These are phyloP conservation scores for Colinus virginianus DNA, from an alignment of 2,113 vertebrate genomes.

Conservation along the genomic window DNA sequence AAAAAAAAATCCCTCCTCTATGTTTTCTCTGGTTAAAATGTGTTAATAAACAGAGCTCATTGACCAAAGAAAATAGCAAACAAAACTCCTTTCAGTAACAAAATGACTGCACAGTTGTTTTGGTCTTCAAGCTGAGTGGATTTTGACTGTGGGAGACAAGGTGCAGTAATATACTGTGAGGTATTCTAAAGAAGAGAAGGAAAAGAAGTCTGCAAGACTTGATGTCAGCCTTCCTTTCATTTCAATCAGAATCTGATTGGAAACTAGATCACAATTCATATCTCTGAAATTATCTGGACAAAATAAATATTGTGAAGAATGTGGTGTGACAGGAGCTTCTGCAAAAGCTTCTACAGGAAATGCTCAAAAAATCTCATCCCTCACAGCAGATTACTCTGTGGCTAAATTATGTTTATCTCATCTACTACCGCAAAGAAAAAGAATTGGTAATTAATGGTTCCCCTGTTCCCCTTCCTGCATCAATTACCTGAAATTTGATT, in stretches of 20 bases:
- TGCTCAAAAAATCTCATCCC: neutral
- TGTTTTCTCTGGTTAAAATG: neutral
- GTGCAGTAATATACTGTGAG: neutral
- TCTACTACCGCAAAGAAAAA: neutral
- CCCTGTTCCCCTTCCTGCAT: neutral
- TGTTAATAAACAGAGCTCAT: neutral
- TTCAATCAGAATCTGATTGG: neutral
- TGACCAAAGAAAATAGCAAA: neutral
- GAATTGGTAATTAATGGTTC: accelerated
- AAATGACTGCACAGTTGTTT: neutral
- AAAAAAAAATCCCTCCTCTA: neutral
- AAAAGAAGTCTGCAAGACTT: neutral
- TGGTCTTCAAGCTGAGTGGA: neutral
- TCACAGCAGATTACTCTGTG: neutral
- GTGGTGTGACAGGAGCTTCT: neutral
- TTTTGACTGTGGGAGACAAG: neutral
- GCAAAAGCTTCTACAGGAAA: neutral
- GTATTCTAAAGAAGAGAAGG: neutral
- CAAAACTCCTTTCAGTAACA: neutral
- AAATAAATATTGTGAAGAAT: neutral
- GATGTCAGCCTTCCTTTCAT: neutral
- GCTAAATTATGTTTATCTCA: neutral
- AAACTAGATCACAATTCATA: neutral
- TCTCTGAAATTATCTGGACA: neutral
- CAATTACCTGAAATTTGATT: neutral